Evolutionary conservation across 2,113 vertebrate species (phyloP), one percentile per base, ranked within the genome.

Genomic region (Turnix velox): DNA sequence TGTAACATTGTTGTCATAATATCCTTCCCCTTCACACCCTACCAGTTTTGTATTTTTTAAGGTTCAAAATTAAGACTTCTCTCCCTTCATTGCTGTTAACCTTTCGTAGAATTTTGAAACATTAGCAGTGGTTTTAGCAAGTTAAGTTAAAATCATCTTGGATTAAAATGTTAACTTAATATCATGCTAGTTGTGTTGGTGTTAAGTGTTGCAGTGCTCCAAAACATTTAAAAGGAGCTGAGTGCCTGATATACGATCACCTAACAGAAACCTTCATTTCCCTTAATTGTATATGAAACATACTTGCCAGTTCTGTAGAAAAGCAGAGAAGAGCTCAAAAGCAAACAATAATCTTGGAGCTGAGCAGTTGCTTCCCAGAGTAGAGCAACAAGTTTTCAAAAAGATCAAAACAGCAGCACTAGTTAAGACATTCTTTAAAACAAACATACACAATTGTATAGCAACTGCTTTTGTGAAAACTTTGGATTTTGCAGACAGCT

Each of bases 21-120:
- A 49, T 6, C 9, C 5, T 1, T 1, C 6, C 42, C 6, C 31
- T 6, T 28, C 5, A 7, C 6, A 20, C 16, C 27, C 8, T 13
- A 62, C 9, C 6, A 43, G 4, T 11, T 81, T 62, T 76, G n/a
- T n/a, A n/a, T 85, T 62, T 79, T 59, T 31, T 71, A 39, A 27
- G 2, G 0, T 33, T 88, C 39, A 42, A 66, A 67, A 76, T 72
- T 61, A 68, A 55, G 14, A 28, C 14, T 59, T 2, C 5, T 88
- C 10, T 39, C n/a, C n/a, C 62, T 88, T 78, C 12, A 46, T 46
- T 55, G 17, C 10, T 14, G 28, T 14, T 68, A 22, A 40, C 86
- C 28, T 1, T 28, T 49, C 55, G 49, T 55, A 75, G 24, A 75
- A 19, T 43, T 79, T 54, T 46, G 20, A 61, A 48, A 63, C 2